Percentiles rank a stretch among this genome's conserved stretches.
These are phyloP conservation scores for Ploceus nigricollis DNA, from an alignment of 2,113 vertebrate genomes.

Conservation along the genomic window DNA sequence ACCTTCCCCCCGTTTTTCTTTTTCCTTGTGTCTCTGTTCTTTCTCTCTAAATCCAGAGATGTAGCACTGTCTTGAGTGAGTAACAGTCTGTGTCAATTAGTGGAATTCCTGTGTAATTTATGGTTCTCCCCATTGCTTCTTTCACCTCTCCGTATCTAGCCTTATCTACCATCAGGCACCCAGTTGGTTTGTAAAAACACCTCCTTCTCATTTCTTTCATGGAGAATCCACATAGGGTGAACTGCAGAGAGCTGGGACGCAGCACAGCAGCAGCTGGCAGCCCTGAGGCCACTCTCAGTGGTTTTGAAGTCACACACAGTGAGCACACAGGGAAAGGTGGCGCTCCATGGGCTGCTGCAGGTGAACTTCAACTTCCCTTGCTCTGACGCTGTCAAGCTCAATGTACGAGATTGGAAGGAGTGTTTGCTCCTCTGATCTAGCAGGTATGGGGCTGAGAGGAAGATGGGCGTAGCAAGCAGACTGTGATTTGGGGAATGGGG, in stretches of 20 bases:
- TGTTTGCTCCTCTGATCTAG: not conserved
- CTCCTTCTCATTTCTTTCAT: not conserved
- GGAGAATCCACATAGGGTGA: not conserved
- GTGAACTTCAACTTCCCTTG: not conserved
- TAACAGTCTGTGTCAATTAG: not conserved
- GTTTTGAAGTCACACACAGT: not conserved
- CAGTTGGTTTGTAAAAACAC: not conserved
- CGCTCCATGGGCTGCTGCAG: not conserved
- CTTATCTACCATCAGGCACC: not conserved
- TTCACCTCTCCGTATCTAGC: not conserved
- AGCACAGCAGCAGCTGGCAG: not conserved
- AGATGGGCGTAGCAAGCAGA: not conserved
- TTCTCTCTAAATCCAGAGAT: not conserved
- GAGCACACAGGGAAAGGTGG: not conserved
- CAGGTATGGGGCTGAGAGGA: not conserved
- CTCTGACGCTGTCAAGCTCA: not conserved
- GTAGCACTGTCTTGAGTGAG: not conserved
- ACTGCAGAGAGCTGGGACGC: not conserved
- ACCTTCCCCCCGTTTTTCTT: not conserved
- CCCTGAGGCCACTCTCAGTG: not conserved
- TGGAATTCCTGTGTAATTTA: not conserved
- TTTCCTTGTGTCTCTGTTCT: not conserved
- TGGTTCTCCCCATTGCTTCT: not conserved
- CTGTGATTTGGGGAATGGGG: rapidly evolving
- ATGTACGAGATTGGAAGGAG: not conserved